phyloP scores from a whole-genome alignment of 2,113 vertebrate species.

The Leucosticte australis region DNA sequence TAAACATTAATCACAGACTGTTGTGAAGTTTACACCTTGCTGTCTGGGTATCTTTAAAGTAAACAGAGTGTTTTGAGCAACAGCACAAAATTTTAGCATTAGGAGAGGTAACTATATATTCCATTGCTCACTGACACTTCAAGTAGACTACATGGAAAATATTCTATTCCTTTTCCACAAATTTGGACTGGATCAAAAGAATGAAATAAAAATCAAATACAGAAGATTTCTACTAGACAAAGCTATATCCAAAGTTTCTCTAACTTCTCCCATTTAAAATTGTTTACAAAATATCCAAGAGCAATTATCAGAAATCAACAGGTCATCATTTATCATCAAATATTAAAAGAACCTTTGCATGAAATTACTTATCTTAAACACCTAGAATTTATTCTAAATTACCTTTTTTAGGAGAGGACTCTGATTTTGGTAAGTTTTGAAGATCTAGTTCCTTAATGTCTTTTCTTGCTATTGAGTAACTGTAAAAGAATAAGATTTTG shows the following conservation, averaged over 20 bases:
- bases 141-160: background rate
- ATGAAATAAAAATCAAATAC: background rate
- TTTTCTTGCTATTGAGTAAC: conserved; percentile 87
- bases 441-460: conserved; percentile 82
- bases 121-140: background rate
- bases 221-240: background rate
- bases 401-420: conserved; percentile 85
- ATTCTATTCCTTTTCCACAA: background rate
- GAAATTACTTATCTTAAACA: background rate
- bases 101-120: background rate
- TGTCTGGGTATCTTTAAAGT: background rate
- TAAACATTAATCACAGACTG: background rate
- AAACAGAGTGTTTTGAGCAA: background rate
- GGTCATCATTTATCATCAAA: background rate
- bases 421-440: conserved; percentile 76
- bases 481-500: conserved; percentile 53
- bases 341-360: background rate
- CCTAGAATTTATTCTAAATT: conserved; percentile 24
- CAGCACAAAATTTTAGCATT: background rate
- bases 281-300: background rate
- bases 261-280: background rate
- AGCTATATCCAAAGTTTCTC: background rate
- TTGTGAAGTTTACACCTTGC: background rate
- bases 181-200: background rate
- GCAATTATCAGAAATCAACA: background rate